These are phyloP conservation scores for Sinocyclocheilus grahami DNA, from an alignment of 2,113 vertebrate species.

Conservation along the genomic window DNA sequence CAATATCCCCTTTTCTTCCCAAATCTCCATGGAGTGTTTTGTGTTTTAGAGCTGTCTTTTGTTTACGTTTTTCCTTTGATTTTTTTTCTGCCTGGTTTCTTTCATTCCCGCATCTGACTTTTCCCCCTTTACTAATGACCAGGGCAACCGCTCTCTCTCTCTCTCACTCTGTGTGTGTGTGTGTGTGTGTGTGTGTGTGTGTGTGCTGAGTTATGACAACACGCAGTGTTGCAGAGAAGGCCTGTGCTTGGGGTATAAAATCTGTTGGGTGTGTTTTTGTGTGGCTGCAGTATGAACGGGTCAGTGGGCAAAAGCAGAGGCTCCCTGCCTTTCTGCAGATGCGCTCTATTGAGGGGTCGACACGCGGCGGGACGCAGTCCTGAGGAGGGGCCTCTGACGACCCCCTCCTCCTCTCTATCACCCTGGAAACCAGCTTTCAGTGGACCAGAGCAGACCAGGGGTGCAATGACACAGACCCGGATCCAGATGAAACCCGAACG, in stretches of 20 bases:
- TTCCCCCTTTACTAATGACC: conserved; percentile 81
- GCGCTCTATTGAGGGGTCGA: conserved; percentile 93
- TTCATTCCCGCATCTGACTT: conserved; percentile 86
- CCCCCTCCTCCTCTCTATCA: conserved; percentile 86
- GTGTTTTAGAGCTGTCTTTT: conserved; percentile 83
- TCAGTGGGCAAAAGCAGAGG: conserved; percentile 94
- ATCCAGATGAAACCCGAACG: conserved; percentile 86
- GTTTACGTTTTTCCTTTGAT: conserved; percentile 74
- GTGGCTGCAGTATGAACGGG: conserved; percentile 85
- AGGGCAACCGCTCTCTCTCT: conserved; percentile 75
- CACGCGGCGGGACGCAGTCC: conserved; percentile 93
- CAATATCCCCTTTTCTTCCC: conserved; percentile 84
- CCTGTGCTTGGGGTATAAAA: conserved; percentile 86
- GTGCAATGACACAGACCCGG: conserved; percentile 84
- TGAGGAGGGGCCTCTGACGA: conserved; percentile 86
- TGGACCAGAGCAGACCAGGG: conserved; percentile 75
- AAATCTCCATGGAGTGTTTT: conserved; percentile 86
- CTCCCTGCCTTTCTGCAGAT: conserved; percentile 97
- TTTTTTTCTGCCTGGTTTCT: conserved; percentile 72
- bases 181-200: conserved; percentile 64
- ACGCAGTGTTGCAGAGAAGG: conserved; percentile 78
- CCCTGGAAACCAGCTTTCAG: conserved; percentile 95
- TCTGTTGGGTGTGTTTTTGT: conserved; percentile 87
- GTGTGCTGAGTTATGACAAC: conserved; percentile 85
- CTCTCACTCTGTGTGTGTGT: conserved; percentile 66